Evolutionary conservation across 2,888 invertebrate genomes (phyloP).

Genomic region (Thera britannica): DNA sequence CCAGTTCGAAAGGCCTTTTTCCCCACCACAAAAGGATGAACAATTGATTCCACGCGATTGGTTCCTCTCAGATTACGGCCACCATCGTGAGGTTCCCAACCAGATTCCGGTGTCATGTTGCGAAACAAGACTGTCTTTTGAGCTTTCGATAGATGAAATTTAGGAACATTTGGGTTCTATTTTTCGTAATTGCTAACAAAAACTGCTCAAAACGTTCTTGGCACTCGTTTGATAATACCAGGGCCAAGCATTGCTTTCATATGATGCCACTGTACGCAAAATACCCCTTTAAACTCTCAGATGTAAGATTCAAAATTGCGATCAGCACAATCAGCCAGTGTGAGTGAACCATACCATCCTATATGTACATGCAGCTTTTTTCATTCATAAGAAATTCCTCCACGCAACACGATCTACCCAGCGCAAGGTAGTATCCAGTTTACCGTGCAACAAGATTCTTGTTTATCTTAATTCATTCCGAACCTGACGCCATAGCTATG

Average conservation of each 20-base stretch:
- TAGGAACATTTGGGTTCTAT: no score
- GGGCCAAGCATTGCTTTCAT: no score
- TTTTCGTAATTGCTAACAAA: no score
- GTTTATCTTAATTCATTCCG: conserved; percentile 25
- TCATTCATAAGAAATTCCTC: conserved; percentile 24
- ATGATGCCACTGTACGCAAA: neutral
- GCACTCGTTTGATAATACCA: no score
- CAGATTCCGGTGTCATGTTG: conserved; percentile 69
- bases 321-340: neutral
- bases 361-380: neutral
- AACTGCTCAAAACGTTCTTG: neutral
- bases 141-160: conserved; percentile 3
- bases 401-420: conserved; percentile 9
- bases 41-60: conserved; percentile 68
- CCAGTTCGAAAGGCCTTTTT: conserved; percentile 1
- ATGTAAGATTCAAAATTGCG: neutral
- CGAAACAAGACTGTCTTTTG: conserved; percentile 37
- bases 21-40: conserved; percentile 54
- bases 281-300: neutral
- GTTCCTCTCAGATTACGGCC: conserved; percentile 64
- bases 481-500: conserved; percentile 25
- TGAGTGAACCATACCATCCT: neutral
- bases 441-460: conserved; percentile 18
- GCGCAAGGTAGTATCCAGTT: conserved; percentile 14
- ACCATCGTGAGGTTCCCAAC: conserved; percentile 58